Percentiles rank a stretch among this genome's conserved stretches.
Evolutionary conservation across 2,888 invertebrate species (phyloP).

Genomic region (Halictus ligatus): DNA sequence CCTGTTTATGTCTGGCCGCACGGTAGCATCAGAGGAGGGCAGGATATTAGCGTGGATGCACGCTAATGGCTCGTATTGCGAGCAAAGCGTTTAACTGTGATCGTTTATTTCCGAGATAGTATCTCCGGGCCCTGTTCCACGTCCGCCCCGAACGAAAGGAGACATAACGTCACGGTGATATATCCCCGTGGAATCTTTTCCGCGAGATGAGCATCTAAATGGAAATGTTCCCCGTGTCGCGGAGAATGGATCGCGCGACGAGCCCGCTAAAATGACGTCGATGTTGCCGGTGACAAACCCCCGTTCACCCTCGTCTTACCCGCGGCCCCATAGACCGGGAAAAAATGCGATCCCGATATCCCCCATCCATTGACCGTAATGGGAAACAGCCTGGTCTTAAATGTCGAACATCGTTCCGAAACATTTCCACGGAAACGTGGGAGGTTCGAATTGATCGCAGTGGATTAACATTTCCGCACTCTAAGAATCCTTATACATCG

Average conservation of each 20-base stretch:
- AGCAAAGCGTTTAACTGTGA: constrained; percentile 54
- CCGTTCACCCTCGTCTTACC: not conserved
- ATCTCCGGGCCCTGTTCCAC: constrained; percentile 38
- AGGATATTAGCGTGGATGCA: constrained; percentile 55
- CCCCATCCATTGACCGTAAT: not conserved
- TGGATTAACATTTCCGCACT: too few species aligned
- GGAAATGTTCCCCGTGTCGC: constrained; percentile 46
- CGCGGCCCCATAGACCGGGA: not conserved
- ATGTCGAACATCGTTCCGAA: too few species aligned
- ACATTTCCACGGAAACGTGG: too few species aligned
- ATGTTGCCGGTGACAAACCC: constrained; percentile 12
- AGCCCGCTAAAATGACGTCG: constrained; percentile 48
- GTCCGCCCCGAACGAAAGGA: constrained; percentile 43
- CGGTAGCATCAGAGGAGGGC: constrained; percentile 10
- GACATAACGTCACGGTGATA: constrained; percentile 49
- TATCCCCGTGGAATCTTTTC: constrained; percentile 58
- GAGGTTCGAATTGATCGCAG: not conserved
- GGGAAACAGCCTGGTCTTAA: constrained; percentile 22
- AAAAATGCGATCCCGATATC: not conserved
- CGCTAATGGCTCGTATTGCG: constrained; percentile 54
- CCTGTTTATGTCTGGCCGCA: constrained; percentile 26
- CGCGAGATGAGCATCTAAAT: constrained; percentile 63
- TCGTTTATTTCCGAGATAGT: constrained; percentile 56
- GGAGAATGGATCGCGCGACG: constrained; percentile 42
- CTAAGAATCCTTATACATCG: too few species aligned